Evolutionary conservation across 2,888 invertebrate species (phyloP), one percentile per base, ranked within the genome.

Genomic region (Carpatolechia fugitivella): DNA sequence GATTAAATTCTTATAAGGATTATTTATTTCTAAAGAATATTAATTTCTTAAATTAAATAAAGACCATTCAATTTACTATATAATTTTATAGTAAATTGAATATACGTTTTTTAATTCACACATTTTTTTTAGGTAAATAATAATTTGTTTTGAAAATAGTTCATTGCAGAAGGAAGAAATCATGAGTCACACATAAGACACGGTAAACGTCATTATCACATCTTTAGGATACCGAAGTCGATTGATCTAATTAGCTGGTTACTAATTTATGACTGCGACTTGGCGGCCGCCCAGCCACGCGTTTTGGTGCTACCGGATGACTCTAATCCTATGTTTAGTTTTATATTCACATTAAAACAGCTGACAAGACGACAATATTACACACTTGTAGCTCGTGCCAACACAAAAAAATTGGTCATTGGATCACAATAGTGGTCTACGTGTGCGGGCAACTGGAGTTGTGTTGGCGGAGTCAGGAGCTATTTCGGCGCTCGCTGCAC

Each of bases 401-500:
- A 70, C 14, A 47, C 24, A 30, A 59, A 62, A 60, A 62, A 61
- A 60, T 48, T 57, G 55, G 53, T 53, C 53, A 51, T 61, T 48
- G 47, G 47, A 62, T 64, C 62, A 65, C 56, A 57, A 60, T 56
- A 54, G 41, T 40, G 3, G 44, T n/a, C 29, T 24, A 20, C 13
- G 44, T 44, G 44, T 33, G 30, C 40, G 50, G 55, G 59, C 63
- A 65, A 66, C 70, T 73, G 73, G 78, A 70, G 63, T 47, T 54
- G 64, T 69, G 69, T 67, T 67, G 66, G 64, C 65, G 66, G 68
- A 65, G 64, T 60, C 62, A 65, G 63, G 70, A 56, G 78, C 73
- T 82, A 82, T 83, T 82, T 83, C 69, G 67, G 80, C 73, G 60
- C 61, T 62, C 57, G 64, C 65, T 71, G 71, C 72, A 71, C 54